A percentile compares a stretch with the other conserved stretches of the same genome.
phyloP scores from a whole-genome alignment of 2,113 vertebrate genomes.

The Phasianus colchicus region DNA sequence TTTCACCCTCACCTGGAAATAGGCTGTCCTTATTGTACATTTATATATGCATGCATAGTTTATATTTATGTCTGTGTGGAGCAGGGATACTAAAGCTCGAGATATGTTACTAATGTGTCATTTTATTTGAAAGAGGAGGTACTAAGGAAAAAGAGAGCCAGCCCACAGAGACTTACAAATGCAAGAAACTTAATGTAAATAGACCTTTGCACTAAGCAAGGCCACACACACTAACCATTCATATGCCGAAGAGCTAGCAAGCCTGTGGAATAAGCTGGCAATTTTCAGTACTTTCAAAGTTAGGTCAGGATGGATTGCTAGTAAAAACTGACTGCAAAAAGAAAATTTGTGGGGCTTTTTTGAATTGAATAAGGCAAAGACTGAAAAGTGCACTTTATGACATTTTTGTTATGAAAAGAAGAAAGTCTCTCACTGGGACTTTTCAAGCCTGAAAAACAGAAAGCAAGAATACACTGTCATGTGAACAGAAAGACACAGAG shows the following conservation, averaged over 20 bases:
- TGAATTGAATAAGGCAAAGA: neutral
- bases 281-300: neutral
- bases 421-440: neutral
- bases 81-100: neutral
- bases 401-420: neutral
- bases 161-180: neutral
- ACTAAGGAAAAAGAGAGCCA: neutral
- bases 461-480: accelerated
- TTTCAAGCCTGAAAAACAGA: neutral
- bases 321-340: neutral
- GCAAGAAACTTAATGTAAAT: neutral
- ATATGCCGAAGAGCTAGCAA: neutral
- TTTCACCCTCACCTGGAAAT: neutral
- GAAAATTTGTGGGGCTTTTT: neutral
- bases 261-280: neutral
- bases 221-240: neutral
- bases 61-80: neutral
- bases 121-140: neutral
- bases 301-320: neutral
- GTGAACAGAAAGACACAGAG: neutral
- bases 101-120: neutral
- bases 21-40: neutral
- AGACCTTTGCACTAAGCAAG: neutral
- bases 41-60: neutral
- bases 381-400: neutral